Evolutionary conservation across 2,797 vertebrate species (phyloP), one percentile per base, ranked within the genome.

Genomic region (Microctenopoma lineatum): DNA sequence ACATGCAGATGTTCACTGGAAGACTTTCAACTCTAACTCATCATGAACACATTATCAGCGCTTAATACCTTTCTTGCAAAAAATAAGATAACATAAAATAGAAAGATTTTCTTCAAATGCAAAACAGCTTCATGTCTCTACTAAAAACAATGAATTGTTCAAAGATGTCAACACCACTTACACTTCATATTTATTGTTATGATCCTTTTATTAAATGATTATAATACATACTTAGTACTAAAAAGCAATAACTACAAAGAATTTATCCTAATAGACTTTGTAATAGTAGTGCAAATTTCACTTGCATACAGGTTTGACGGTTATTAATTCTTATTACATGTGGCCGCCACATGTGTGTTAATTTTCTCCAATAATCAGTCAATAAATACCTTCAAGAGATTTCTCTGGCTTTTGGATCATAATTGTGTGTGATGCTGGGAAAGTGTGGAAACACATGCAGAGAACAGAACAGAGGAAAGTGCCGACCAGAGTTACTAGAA

Each of bases 1-100:
- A 56, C 71, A 77, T 12, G 81, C 87, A 86, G 84, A 85, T 87
- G 84, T 90, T 87, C 77, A 29, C 58, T 70, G 36, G 16, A 67
- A 47, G 39, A 6, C 58, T 75, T 14, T 16, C 34, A 59, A 47
- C 67, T 79, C 46, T 47, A 32, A 74, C 67, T 79, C 58, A 69
- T 80, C 46, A 52, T 18, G 25, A 55, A 62, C 61, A 59, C 47
- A 61, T 58, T 26, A 54, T 53, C 27, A 55, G 34, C 38, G 42
- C 26, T 53, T 21, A 42, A 48, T 64, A 45, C 32, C 11, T 72
- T 59, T 39, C 4, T 59, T 41, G 27, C 2, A 27, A 21, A 57
- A 32, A 52, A 8, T n/a, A 39, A 61, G 7, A 29, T 6, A 29
- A 29, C 4, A 29, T 29, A 29, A 32, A 32, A 32, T 32, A 45